Evolutionary conservation across 2,888 invertebrate genomes (phyloP).

Genomic region (Oxyteleia sp.): DNA sequence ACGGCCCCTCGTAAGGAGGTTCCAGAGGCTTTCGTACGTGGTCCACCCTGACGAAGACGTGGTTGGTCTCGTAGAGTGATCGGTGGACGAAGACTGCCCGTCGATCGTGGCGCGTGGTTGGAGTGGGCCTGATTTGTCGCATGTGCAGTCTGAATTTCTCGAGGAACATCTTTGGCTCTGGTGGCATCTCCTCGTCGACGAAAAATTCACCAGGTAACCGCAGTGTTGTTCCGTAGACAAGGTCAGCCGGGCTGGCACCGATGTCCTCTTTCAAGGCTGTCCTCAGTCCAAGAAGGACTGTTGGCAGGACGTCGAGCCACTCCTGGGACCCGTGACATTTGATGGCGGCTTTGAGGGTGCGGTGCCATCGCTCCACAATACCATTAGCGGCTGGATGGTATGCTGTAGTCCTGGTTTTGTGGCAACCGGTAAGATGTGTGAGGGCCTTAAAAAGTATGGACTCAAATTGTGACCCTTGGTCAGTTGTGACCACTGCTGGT

Average conservation of each 20-base stretch:
- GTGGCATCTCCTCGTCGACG: background rate
- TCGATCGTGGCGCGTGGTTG: background rate
- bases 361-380: conserved; percentile 1
- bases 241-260: background rate
- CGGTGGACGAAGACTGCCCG: background rate
- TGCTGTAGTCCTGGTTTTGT: background rate
- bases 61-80: background rate
- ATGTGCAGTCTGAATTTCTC: background rate
- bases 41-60: conserved; percentile 7
- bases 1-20: conserved; percentile 22
- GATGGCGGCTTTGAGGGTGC: conserved; percentile 4
- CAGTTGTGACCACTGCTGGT: no score
- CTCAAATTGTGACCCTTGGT: no score
- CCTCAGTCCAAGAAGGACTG: background rate
- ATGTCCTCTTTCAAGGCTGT: background rate
- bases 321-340: background rate
- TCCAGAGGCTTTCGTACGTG: background rate
- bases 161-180: background rate
- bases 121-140: background rate
- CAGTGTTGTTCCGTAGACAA: background rate
- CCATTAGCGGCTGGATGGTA: conserved; percentile 19
- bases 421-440: conserved; percentile 20
- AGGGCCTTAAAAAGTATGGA: background rate
- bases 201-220: background rate
- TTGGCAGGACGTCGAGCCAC: background rate